Conservation (phyloP, 2,888 invertebrate species). For the Hydropsyche betteni region DNA sequence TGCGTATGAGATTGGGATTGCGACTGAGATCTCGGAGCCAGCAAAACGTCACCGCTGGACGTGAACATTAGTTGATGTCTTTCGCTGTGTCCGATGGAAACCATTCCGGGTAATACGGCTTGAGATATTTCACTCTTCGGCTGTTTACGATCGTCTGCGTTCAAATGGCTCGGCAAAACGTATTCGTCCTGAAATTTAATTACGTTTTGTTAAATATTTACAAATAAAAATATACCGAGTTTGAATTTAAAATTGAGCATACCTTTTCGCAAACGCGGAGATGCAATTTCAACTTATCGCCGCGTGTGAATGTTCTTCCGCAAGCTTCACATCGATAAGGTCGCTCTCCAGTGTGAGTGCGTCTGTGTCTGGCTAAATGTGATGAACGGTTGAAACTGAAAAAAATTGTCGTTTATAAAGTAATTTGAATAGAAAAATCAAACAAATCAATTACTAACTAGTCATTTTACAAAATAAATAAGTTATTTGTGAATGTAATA, state of each 20-base stretch:
- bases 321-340: constrained; percentile 76
- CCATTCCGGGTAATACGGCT: constrained; percentile 64
- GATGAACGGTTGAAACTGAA: constrained; percentile 74
- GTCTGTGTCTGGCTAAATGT: constrained; percentile 73
- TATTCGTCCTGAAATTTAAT: constrained; percentile 49
- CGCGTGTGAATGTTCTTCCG: constrained; percentile 75
- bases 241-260: constrained; percentile 24
- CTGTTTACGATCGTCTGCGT: constrained; percentile 32
- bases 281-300: constrained; percentile 77
- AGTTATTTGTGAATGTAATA: no score
- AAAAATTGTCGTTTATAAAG: constrained; percentile 33
- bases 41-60: constrained; percentile 64
- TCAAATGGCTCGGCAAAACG: constrained; percentile 45
- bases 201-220: neutral
- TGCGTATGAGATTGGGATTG: neutral
- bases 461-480: neutral
- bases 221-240: neutral
- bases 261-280: constrained; percentile 69
- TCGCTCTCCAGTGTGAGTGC: constrained; percentile 77
- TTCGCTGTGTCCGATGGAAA: constrained; percentile 64
- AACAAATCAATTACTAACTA: neutral
- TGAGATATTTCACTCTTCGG: constrained; percentile 56
- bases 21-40: constrained; percentile 57
- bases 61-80: constrained; percentile 56
- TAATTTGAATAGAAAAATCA: neutral